Base-by-base conservation (phyloP, 2,797 vertebrate species). In the Tragelaphus eurycerus region DNA sequence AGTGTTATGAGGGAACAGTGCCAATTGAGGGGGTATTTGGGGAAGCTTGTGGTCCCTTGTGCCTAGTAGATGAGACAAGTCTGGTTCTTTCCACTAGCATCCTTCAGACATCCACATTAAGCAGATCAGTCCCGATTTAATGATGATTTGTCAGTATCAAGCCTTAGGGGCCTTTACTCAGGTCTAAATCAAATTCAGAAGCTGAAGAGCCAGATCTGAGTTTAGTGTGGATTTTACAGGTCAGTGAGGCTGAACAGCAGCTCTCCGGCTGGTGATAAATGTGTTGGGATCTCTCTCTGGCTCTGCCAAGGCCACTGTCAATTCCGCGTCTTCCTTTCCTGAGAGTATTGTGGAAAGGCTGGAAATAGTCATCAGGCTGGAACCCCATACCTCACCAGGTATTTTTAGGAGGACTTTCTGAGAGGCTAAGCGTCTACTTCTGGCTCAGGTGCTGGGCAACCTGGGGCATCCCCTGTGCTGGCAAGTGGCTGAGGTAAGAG, bases 181-280 rank as follows among this genome's bases (percentile, higher is more conserved):
- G 89, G 76, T 84, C 96, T 98, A 95, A 97, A 97, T 97, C 94
- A 98, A 95, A 96, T 79, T 52, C 54, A 50, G 93, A 95, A 81
- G 59, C 90, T 16, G 64, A 93, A 82, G 95, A 97, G 74, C 79
- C 93, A 91, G 93, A 59, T 82, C 89, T n/a, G 95, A 93, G 88
- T 89, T 95, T 74, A 81, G 83, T 85, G 93, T 96, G 93, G 95
- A 93, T 96, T 97, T 97, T 95, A 93, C 95, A 97, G 96, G 95
- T 98, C 96, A 96, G 74, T 81, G 89, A 96, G 93, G 96, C 93
- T 92, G 95, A 96, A 93, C 60, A 10, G 96, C 81, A 43, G 89
- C 87, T 96, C 57, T 48, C 29, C 5, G 25, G 86, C 83, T 78
- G 74, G 89, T 97, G 94, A 97, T 97, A 57, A 97, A 97, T 97